These are phyloP conservation scores for Popillia japonica DNA, from an alignment of 1,140 invertebrate genomes.

Conservation along the genomic window DNA sequence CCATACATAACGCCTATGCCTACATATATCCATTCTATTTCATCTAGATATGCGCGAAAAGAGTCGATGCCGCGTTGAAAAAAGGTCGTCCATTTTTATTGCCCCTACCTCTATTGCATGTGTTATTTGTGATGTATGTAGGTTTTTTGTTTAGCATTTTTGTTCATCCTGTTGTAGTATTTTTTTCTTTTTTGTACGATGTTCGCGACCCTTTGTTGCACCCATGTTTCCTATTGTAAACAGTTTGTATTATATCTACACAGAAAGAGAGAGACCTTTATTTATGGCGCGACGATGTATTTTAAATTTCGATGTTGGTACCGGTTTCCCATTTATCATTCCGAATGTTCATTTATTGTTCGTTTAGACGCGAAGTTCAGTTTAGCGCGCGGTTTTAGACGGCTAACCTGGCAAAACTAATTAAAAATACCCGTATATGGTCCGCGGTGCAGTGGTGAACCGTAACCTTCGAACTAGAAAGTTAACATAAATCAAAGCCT, in stretches of 20 bases:
- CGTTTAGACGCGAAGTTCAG: not conserved
- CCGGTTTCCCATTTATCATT: conserved; percentile 4
- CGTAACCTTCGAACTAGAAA: not conserved
- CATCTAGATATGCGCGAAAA: not conserved
- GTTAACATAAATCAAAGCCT: not conserved
- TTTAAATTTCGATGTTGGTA: conserved; percentile 4
- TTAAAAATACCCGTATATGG: conserved; percentile 6
- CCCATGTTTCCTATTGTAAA: conserved; percentile 4
- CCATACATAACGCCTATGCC: not conserved
- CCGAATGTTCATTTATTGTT: conserved; percentile 11
- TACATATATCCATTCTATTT: not conserved
- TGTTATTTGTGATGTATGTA: not conserved
- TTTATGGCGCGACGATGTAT: not conserved
- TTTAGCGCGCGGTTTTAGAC: not conserved
- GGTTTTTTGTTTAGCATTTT: not conserved
- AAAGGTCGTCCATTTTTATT: not conserved
- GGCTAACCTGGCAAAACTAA: not conserved
- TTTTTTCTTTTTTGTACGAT: not conserved
- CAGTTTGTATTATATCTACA: not conserved
- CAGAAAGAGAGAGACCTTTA: not conserved
- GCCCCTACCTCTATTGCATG: not conserved
- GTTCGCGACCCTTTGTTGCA: not conserved
- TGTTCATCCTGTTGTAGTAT: not conserved
- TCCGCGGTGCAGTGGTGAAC: not conserved
- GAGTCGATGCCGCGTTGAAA: not conserved